Evolutionary conservation across 2,888 invertebrate species (phyloP).

Genomic region (Apotomis betuletana): DNA sequence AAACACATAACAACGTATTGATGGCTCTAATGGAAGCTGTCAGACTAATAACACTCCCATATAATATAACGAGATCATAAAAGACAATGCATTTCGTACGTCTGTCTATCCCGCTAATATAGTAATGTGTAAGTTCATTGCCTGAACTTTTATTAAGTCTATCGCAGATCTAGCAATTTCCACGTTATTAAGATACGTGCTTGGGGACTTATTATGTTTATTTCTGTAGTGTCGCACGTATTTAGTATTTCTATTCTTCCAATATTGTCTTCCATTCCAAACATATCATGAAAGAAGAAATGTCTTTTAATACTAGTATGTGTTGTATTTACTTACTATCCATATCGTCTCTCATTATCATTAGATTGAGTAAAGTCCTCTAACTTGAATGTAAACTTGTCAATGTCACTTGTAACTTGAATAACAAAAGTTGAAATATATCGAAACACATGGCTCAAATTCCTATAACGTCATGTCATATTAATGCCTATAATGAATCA

Average conservation of each 20-base stretch:
- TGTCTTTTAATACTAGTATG: background rate
- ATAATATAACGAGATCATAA: constrained; percentile 52
- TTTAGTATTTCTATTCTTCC: background rate
- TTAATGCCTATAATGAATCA: too few relatives aligned
- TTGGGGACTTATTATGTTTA: constrained; percentile 32
- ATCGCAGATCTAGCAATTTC: constrained; percentile 32
- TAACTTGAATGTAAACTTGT: too few relatives aligned
- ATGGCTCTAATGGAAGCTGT: constrained; percentile 50
- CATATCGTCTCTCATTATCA: too few relatives aligned
- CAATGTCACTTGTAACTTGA: too few relatives aligned
- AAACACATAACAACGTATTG: constrained; percentile 45
- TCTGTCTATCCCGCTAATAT: constrained; percentile 38
- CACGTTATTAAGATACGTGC: constrained; percentile 40
- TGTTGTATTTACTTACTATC: too few relatives aligned
- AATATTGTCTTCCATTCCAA: background rate
- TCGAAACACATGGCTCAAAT: too few relatives aligned
- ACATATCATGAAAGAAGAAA: background rate
- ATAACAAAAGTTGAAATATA: too few relatives aligned
- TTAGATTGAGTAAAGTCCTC: too few relatives aligned
- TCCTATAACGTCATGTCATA: too few relatives aligned
- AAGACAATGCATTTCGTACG: constrained; percentile 49
- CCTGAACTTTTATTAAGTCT: constrained; percentile 40
- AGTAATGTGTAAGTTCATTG: constrained; percentile 38
- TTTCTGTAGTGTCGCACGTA: constrained; percentile 18
- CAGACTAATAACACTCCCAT: constrained; percentile 49